A percentile compares a stretch with the other conserved stretches of the same genome.
Conservation (phyloP, 2,113 vertebrate genomes). For the Labeo catla region DNA sequence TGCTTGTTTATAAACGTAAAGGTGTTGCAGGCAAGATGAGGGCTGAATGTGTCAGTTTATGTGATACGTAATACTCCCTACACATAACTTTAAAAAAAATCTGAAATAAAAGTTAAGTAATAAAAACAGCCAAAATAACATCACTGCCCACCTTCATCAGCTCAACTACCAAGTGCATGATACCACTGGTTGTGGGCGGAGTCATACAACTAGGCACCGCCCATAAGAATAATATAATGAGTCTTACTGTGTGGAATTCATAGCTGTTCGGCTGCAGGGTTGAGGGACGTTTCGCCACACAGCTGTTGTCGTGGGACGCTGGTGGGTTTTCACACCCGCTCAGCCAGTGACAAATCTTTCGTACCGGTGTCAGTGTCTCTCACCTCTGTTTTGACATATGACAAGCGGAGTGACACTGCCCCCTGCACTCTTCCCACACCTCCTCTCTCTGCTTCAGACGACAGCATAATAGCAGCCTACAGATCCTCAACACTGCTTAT, state of each 20-base stretch:
- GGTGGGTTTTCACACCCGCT: conserved; percentile 36
- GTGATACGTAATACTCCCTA: neutral
- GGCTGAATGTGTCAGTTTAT: neutral
- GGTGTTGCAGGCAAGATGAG: conserved; percentile 9
- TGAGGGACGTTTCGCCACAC: neutral
- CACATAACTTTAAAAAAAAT: neutral
- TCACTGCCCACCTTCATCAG: neutral
- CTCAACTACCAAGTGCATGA: neutral
- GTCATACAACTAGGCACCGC: neutral
- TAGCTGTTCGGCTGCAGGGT: neutral
- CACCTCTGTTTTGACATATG: conserved; percentile 41
- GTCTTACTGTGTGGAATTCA: neutral
- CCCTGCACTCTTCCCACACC: neutral
- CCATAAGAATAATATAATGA: neutral
- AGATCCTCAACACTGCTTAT: neutral
- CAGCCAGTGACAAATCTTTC: conserved; percentile 39
- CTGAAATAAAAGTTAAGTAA: neutral
- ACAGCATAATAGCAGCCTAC: neutral
- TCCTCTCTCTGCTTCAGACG: conserved; percentile 16
- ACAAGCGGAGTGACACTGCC: conserved; percentile 47
- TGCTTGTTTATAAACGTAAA: neutral
- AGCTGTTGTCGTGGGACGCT: neutral
- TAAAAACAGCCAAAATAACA: neutral
- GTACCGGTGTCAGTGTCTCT: conserved; percentile 30
- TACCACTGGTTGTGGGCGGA: neutral